Conservation (phyloP, 2,888 invertebrate species). For the Trachelus tabidus region DNA sequence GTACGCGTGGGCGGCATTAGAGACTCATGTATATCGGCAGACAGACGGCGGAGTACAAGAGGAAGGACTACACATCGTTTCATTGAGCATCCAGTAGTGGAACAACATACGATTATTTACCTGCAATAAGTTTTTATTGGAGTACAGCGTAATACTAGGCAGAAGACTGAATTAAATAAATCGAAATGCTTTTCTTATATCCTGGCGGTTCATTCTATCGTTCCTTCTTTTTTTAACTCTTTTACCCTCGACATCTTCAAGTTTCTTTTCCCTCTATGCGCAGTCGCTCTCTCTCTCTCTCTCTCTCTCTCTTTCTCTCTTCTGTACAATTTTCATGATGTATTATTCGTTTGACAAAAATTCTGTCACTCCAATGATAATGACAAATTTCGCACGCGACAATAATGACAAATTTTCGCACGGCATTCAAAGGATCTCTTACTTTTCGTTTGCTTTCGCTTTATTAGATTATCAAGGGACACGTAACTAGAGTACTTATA, state of each 20-base stretch:
- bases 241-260: too few species aligned
- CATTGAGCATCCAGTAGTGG: background rate
- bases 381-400: background rate
- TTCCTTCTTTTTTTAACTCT: too few species aligned
- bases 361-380: background rate
- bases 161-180: background rate
- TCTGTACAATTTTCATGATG: background rate
- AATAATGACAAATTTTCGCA: background rate
- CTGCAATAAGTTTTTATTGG: background rate
- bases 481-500: background rate
- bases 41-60: background rate
- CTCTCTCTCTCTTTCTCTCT: background rate
- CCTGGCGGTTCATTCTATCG: background rate
- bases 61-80: background rate
- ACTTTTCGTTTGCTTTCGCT: background rate
- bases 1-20: background rate
- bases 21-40: background rate
- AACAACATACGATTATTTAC: background rate
- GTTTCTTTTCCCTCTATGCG: background rate
- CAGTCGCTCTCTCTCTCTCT: background rate
- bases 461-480: background rate
- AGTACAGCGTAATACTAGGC: background rate
- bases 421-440: background rate
- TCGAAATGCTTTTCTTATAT: background rate
- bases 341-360: background rate